Percentiles rank a stretch among this genome's conserved stretches.
Evolutionary conservation across 2,113 vertebrate genomes (phyloP).

Genomic region (Pelmatolapia mariae): DNA sequence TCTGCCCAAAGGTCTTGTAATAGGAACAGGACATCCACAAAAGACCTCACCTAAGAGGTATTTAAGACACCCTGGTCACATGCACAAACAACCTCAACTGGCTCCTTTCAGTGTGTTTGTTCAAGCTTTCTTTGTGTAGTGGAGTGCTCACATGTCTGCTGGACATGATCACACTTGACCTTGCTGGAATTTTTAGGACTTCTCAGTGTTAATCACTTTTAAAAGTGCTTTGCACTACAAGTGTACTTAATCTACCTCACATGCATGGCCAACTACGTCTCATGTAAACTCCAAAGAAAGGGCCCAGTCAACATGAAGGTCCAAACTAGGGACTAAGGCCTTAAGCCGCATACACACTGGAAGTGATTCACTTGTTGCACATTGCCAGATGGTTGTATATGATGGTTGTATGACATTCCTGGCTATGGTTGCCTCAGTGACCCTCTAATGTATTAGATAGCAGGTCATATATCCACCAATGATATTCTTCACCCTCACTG

Average conservation of each 20-base stretch:
- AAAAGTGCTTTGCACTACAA: not conserved
- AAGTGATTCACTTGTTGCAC: not conserved
- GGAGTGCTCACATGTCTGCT: not conserved
- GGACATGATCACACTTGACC: not conserved
- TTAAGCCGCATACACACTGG: not conserved
- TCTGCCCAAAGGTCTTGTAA: not conserved
- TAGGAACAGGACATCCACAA: not conserved
- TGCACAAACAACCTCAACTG: not conserved
- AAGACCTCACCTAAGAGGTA: not conserved
- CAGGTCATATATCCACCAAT: not conserved
- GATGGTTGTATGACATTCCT: not conserved
- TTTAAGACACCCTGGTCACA: not conserved
- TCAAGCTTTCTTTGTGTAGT: not conserved
- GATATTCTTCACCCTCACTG: not conserved
- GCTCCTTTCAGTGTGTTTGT: not conserved
- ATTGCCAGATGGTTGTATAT: not conserved
- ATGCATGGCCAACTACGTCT: not conserved
- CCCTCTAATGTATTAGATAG: not conserved
- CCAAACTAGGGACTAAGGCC: not conserved
- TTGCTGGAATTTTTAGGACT: not conserved
- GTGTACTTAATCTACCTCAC: not conserved
- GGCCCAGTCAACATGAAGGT: not conserved
- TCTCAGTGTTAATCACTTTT: not conserved
- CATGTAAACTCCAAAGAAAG: not conserved
- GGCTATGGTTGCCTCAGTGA: not conserved